Evolutionary conservation across 2,113 vertebrate species (phyloP), one percentile per base, ranked within the genome.

Genomic region (Peromyscus leucopus): DNA sequence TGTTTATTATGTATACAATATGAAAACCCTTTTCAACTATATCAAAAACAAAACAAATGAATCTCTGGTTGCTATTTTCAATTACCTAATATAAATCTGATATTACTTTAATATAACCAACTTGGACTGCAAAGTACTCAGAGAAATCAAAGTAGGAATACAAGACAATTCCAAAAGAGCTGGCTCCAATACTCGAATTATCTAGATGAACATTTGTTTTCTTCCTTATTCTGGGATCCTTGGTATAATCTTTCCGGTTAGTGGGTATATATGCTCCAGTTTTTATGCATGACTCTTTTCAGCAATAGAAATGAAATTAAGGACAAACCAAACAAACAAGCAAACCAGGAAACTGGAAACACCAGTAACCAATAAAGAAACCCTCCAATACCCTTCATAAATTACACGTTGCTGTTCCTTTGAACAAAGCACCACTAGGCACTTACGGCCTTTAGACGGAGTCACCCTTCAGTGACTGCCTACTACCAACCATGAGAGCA

Each of bases 241-340:
- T 89, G 87, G 61, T 55, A 83, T 12, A 96, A 83, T 17, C 63
- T 80, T 94, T 93, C 26, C 91, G 31, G 22, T 72, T 61, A 74
- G 48, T 65, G 67, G 91, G 36, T 69, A 83, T 84, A 46, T 65
- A 95, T 13, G 7, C 28, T 89, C 48, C 82, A 48, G 39, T 75
- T 90, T 97, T 80, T 80, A 94, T 67, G 80, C 19, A 88, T 65
- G 39, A 92, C 22, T 65, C 51, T 94, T 96, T 96, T 75, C 95
- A 84, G 21, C 69, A 69, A 89, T 0, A 92, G 76, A 88, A 96
- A 93, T 61, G 76, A 94, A 79, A 69, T 61, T 74, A 92, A 85
- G 61, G 95, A 69, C 42, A 95, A 97, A 61, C 63, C 78, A 88
- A 93, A 28, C 63, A 90, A 83, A 88, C 7, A 16, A 95, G 89